Base-by-base conservation (phyloP, 2,113 vertebrate species). In the Tragelaphus buxtoni region DNA sequence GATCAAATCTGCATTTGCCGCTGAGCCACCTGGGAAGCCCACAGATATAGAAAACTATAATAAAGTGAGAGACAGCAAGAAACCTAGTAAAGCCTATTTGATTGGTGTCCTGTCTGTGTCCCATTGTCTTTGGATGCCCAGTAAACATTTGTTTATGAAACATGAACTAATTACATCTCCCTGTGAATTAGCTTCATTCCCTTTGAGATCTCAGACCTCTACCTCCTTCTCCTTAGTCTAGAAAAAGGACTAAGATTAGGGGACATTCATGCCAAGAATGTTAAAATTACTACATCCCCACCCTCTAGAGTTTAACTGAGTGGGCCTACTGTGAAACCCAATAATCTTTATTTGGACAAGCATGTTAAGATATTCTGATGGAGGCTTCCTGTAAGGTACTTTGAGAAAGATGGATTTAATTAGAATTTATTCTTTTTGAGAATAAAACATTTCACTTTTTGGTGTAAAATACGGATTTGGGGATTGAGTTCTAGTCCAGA, bases 331-430 rank as follows among this genome's bases (percentile, higher is more conserved):
- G 3, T 60, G 76, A 49, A 55, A 1, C 11, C 55, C 32, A 63
- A 42, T 20, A 49, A 51, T 91, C 3, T 30, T 69, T 81, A 0
- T 91, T 72, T 92, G 65, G 56, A 87, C 47, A 94, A 79, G 5
- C 16, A 77, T 22, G 26, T 20, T 92, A 83, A 87, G 63, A 86
- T 17, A 88, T 51, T 94, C 22, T 95, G 74, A 51, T 80, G 18
- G 89, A 88, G 51, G 32, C 61, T 26, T 91, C 53, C 51, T 88
- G 42, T 17, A 74, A 96, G 22, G 2, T 30, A 69, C 12, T 76
- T 77, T 53, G 56, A 88, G 76, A 91, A 92, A 76, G 86, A 56
- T 58, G 84, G 65, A 9, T 63, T 95, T 90, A 84, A 90, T 85
- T 95, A 87, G 9, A 49, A 92, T 76, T 95, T 58, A 80, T 53